These are phyloP conservation scores for Helicoverpa zea DNA, from an alignment of 1,140 invertebrate species.

Conservation along the genomic window DNA sequence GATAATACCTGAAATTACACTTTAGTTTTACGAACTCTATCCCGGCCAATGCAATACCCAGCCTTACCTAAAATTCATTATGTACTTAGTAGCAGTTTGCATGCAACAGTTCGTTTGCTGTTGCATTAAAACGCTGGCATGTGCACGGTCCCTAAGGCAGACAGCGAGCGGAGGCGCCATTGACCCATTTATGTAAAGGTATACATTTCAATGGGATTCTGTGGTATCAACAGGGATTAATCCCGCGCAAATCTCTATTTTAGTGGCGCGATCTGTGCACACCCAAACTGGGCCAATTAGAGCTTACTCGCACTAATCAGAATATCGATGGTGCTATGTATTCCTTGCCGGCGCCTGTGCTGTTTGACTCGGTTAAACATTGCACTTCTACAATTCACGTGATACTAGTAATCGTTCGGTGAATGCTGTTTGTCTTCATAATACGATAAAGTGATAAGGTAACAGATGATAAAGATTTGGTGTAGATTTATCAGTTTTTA, in stretches of 20 bases:
- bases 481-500: too few species aligned
- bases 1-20: constrained; percentile 15
- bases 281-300: constrained; percentile 82
- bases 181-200: constrained; percentile 76
- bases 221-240: constrained; percentile 80
- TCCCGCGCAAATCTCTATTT: constrained; percentile 82
- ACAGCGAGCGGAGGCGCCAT: constrained; percentile 43
- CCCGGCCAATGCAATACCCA: constrained; percentile 26
- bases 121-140: constrained; percentile 39
- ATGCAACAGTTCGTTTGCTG: constrained; percentile 42
- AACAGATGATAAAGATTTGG: not conserved
- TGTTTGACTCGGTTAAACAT: constrained; percentile 30
- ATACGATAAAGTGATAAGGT: not conserved
- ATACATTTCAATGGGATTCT: constrained; percentile 71
- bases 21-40: constrained; percentile 33
- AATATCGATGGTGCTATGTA: constrained; percentile 62
- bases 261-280: constrained; percentile 79
- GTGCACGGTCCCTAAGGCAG: constrained; percentile 40
- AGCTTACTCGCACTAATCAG: constrained; percentile 74
- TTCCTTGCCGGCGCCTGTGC: constrained; percentile 8
- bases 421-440: not conserved
- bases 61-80: constrained; percentile 36
- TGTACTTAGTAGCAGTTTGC: constrained; percentile 36
- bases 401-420: constrained; percentile 21
- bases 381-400: constrained; percentile 18